Conservation (phyloP, 2,888 invertebrate species). For the Polylopha cassiicola region DNA sequence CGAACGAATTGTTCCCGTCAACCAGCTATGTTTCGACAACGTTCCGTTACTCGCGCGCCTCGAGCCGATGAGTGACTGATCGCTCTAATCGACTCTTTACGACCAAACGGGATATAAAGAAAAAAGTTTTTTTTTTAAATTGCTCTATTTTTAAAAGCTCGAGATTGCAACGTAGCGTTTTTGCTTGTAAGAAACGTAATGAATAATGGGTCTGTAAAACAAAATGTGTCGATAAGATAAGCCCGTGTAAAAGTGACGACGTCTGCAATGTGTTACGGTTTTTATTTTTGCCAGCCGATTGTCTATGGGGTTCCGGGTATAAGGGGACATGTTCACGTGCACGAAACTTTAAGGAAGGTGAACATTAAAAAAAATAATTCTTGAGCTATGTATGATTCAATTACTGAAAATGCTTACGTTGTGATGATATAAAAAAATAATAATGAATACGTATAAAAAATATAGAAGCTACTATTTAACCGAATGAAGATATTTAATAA, state of each 20-base stretch:
- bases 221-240: slow-evolving; percentile 55
- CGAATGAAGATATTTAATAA: too few relatives aligned
- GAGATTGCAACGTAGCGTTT: slow-evolving; percentile 20
- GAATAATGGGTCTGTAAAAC: slow-evolving; percentile 36
- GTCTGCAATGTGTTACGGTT: slow-evolving; percentile 48
- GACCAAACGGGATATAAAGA: slow-evolving; percentile 13
- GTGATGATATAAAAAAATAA: too few relatives aligned
- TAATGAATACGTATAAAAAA: too few relatives aligned
- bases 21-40: slow-evolving; percentile 18
- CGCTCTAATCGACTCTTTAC: slow-evolving; percentile 22
- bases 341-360: too few relatives aligned
- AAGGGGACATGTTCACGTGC: not conserved
- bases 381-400: too few relatives aligned
- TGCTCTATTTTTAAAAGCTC: slow-evolving; percentile 21
- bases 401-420: too few relatives aligned
- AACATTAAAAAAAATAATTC: too few relatives aligned
- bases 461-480: too few relatives aligned
- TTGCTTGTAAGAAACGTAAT: slow-evolving; percentile 28
- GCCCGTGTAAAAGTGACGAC: slow-evolving; percentile 31
- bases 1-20: slow-evolving; percentile 21
- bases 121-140: slow-evolving; percentile 14
- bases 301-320: slow-evolving; percentile 19
- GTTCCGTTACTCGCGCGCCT: slow-evolving; percentile 15
- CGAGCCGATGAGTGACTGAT: slow-evolving; percentile 22
- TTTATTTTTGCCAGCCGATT: slow-evolving; percentile 5